phyloP scores from a whole-genome alignment of 64 coral and sea anemone genomes.

The Catalaphyllia jardinei region DNA sequence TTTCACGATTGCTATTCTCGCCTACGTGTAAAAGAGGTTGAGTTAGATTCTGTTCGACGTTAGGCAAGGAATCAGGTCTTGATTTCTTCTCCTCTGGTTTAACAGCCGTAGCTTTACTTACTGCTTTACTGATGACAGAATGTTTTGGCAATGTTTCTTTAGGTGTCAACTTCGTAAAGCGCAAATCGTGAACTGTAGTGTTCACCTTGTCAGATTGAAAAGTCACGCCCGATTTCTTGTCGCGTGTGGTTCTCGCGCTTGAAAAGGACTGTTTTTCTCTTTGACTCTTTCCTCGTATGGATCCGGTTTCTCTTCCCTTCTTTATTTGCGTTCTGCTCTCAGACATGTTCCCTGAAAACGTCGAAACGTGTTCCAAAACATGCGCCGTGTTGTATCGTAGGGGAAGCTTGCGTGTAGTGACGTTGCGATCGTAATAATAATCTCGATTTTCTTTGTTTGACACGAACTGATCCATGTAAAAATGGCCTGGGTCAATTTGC shows the following conservation, averaged over 20 bases:
- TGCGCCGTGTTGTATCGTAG: neutral
- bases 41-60: neutral
- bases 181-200: neutral
- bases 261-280: neutral
- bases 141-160: neutral
- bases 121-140: neutral
- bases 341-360: constrained; percentile 16
- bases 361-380: neutral
- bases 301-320: neutral
- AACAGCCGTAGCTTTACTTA: neutral
- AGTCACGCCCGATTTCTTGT: neutral
- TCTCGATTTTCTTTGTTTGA: constrained; percentile 19
- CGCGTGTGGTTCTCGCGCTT: neutral
- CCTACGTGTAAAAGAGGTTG: neutral
- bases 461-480: constrained; percentile 19
- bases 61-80: neutral
- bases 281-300: neutral
- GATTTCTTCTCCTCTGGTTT: neutral
- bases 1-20: neutral
- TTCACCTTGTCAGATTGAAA: neutral
- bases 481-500: neutral
- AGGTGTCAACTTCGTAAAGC: neutral
- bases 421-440: constrained; percentile 1
- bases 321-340: neutral
- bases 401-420: neutral